Evolutionary conservation across 2,113 vertebrate species (phyloP).

Genomic region (Tyto alba): DNA sequence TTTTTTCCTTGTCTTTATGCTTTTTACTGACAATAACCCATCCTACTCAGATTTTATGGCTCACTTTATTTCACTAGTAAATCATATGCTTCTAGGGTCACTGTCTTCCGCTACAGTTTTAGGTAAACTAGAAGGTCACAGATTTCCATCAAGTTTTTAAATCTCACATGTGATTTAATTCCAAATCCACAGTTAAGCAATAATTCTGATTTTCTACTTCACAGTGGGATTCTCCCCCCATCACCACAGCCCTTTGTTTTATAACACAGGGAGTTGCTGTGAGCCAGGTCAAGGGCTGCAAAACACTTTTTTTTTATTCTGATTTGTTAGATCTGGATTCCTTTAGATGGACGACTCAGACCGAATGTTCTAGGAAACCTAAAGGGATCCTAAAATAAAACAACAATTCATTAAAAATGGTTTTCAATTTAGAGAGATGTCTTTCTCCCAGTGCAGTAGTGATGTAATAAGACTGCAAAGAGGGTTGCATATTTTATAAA

Average conservation of each 20-base stretch:
- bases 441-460: not conserved
- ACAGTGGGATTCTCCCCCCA: not conserved
- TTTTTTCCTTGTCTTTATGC: not conserved
- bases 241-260: not conserved
- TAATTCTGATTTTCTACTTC: not conserved
- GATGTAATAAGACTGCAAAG: not conserved
- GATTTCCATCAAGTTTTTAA: conserved; percentile 9
- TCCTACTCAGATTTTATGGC: not conserved
- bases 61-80: not conserved
- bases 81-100: not conserved
- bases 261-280: not conserved
- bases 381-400: conserved; percentile 46
- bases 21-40: conserved; percentile 13
- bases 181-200: not conserved
- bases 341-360: not conserved
- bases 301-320: not conserved
- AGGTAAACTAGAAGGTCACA: conserved; percentile 8
- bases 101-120: not conserved
- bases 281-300: not conserved
- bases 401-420: conserved; percentile 48
- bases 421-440: conserved; percentile 37
- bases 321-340: not conserved
- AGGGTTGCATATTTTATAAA: conserved; percentile 52
- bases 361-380: not conserved
- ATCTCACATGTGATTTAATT: not conserved